phyloP scores from a whole-genome alignment of 2,113 vertebrate species.

The Thunnus maccoyii region DNA sequence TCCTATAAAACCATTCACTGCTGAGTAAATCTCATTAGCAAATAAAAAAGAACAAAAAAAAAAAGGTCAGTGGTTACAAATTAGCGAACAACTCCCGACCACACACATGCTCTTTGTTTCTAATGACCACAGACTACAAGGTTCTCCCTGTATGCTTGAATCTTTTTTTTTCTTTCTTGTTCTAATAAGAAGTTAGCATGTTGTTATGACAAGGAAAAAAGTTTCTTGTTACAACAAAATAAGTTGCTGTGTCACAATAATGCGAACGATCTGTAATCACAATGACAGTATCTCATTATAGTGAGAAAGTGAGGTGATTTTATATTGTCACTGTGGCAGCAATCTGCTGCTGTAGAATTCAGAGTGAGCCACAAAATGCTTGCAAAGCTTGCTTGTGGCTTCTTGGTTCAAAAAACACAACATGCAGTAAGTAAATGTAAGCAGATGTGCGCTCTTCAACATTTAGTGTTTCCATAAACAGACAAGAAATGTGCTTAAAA shows the following conservation, averaged over 20 bases:
- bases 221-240: background rate
- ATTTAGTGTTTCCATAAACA: background rate
- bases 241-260: slow-evolving; percentile 1
- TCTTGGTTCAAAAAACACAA: background rate
- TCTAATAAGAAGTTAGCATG: slow-evolving; percentile 18
- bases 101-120: background rate
- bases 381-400: background rate
- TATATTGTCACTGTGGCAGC: background rate
- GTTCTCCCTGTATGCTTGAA: background rate
- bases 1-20: slow-evolving; percentile 1
- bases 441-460: background rate
- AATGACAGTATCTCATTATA: background rate
- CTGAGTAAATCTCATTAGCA: slow-evolving; percentile 29
- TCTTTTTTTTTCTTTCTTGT: background rate
- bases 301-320: background rate
- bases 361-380: background rate
- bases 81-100: background rate
- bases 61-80: slow-evolving; percentile 6
- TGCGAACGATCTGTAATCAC: slow-evolving; percentile 4
- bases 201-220: background rate
- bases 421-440: background rate
- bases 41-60: slow-evolving; percentile 5
- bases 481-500: background rate
- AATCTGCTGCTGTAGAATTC: background rate
- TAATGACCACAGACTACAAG: slow-evolving; percentile 1